Evolutionary conservation across 2,888 invertebrate genomes (phyloP), one percentile per base, ranked within the genome.

Genomic region (Tipula lateralis): DNA sequence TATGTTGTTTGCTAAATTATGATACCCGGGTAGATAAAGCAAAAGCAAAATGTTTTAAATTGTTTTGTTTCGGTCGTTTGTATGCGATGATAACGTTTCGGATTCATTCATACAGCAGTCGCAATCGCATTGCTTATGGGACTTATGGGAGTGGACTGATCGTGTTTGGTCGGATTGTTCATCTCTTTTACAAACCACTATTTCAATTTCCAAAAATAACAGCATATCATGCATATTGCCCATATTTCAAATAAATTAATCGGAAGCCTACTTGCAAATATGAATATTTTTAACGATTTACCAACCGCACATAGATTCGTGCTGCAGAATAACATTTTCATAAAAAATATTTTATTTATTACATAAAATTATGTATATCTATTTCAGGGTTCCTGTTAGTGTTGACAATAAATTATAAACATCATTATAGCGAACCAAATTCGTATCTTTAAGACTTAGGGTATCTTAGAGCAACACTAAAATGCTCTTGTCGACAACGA

Each of bases 21-120:
- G 66, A 9, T 66, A 66, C 66, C 66, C 66, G 24, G 66, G 66
- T 66, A 9, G 24, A 66, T 66, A 66, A 66, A 66, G 66, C 66
- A 66, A 66, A 66, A 66, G 66, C 66, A 66, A 66, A 66, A 66
- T 66, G 66, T 66, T 66, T 44, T 66, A 66, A 66, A 66, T 66
- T 66, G 24, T 66, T 44, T 66, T 66, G 66, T 66, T 66, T 24
- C 24, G 9, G 19, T 66, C 66, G 66, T 66, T 66, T 6, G 12
- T 24, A n/a, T n/a, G 44, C 44, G 44, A 44, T 16, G 44, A 7
- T 32, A 39, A 39, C 2, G 13, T 39, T 13, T 39, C 13, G 39
- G n/a, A 12, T 12, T 34, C 34, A n/a, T n/a, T n/a, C n/a, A n/a
- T n/a, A n/a, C n/a, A n/a, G n/a, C n/a, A n/a, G n/a, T n/a, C n/a